Evolutionary conservation across 2,888 invertebrate species (phyloP).

Genomic region (Chrysina gloriosa): DNA sequence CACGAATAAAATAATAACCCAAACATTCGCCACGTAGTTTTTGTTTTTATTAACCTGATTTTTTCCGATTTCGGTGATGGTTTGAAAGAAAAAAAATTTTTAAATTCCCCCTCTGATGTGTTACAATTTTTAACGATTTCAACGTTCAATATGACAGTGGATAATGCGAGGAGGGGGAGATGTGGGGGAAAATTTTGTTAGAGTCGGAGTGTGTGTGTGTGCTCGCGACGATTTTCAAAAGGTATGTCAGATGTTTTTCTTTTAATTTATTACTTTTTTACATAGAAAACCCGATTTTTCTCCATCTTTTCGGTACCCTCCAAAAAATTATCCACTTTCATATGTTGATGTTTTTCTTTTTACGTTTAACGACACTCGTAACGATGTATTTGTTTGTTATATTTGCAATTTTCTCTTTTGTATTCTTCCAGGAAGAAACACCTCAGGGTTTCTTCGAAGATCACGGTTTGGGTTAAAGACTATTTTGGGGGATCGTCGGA

Average conservation of each 20-base stretch:
- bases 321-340: constrained; percentile 57
- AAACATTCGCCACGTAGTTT: constrained; percentile 5
- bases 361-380: not conserved
- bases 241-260: constrained; percentile 33
- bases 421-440: constrained; percentile 96
- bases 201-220: constrained; percentile 5
- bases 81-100: no score
- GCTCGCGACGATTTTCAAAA: constrained; percentile 12
- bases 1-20: constrained; percentile 24
- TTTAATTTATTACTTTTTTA: not conserved
- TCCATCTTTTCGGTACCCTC: not conserved
- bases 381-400: not conserved
- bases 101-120: not conserved
- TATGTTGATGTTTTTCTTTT: constrained; percentile 54
- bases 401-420: constrained; percentile 39
- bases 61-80: not conserved
- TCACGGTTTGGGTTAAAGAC: constrained; percentile 89
- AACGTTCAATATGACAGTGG: constrained; percentile 21
- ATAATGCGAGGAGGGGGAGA: constrained; percentile 9
- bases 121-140: no score
- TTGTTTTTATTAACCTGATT: constrained; percentile 9
- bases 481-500: not conserved
- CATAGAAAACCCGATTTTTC: not conserved
- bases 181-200: no score
- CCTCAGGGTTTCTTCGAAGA: constrained; percentile 99